Evolutionary conservation across 2,888 invertebrate species (phyloP), one percentile per base, ranked within the genome.

Genomic region (Tholera decimalis): DNA sequence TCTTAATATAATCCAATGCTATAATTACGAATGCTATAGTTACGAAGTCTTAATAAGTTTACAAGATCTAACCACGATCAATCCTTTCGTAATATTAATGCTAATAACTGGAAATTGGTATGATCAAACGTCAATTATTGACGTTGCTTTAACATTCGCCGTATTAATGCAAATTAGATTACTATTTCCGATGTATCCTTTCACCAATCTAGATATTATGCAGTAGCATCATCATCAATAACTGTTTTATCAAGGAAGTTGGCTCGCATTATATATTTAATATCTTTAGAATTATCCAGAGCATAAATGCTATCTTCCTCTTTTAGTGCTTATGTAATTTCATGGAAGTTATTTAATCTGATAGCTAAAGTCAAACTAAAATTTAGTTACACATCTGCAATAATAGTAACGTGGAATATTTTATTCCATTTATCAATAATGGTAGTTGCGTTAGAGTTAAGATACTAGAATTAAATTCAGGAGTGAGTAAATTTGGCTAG

Each of bases 41-140:
- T n/a, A n/a, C n/a, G 11, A 13, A 11, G 22, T 13, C 22, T 43
- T 22, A 49, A 49, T 43, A 18, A 46, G 49, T 47, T 24, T n/a
- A 18, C 37, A 53, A 33, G 28, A 46, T 41, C 22, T 46, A 28
- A 35, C 33, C 35, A 41, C 30, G 41, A 47, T 54, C 30, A 37
- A 49, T 54, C n/a, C 54, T 49, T 33, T 30, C 47, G 37, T 37
- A 65, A 39, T 18, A 73, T 65, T 41, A 35, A 56, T 56, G 28
- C 20, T 73, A 41, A 70, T 65, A 22, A 24, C 46, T 56, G 56
- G 73, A 65, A 64, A 63, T 49, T 13, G 44, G 20, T 30, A 69
- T 72, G 50, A 72, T 69, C 11, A 53, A 54, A 15, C 39, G 41
- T 53, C 20, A 35, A 47, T 22, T 28, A 47, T 39, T 44, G 15